These are phyloP conservation scores for Bombus waltoni DNA, from an alignment of 1,140 invertebrate species.

Conservation along the genomic window DNA sequence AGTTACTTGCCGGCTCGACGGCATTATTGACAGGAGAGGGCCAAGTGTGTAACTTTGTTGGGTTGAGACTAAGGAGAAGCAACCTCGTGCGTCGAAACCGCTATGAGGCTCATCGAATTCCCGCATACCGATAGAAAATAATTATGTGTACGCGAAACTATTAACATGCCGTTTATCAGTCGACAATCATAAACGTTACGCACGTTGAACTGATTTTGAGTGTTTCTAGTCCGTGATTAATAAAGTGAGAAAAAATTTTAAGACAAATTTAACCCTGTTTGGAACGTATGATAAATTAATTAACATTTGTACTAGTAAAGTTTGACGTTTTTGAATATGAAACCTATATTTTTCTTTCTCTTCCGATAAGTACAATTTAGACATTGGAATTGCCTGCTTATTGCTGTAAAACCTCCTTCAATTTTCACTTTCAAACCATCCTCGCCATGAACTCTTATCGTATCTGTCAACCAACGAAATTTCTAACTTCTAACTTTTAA, in stretches of 20 bases:
- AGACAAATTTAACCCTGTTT: too few species aligned
- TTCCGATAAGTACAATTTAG: not conserved
- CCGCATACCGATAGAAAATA: not conserved
- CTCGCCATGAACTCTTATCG: too few species aligned
- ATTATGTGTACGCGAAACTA: not conserved
- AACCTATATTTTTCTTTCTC: not conserved
- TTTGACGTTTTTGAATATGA: not conserved
- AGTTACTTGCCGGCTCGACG: slow-evolving; percentile 61
- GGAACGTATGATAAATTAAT: too few species aligned
- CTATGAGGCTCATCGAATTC: not conserved
- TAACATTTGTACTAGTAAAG: too few species aligned
- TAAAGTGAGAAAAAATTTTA: too few species aligned
- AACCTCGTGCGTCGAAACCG: slow-evolving; percentile 1
- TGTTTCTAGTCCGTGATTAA: too few species aligned
- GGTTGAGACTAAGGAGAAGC: slow-evolving; percentile 52
- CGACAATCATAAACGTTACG: not conserved
- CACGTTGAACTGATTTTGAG: not conserved
- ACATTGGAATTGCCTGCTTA: not conserved
- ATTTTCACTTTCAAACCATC: too few species aligned
- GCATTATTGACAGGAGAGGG: slow-evolving; percentile 65
- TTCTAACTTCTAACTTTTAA: too few species aligned
- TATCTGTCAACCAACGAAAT: too few species aligned
- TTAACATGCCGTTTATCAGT: not conserved
- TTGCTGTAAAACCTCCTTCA: too few species aligned
- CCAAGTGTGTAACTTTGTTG: slow-evolving; percentile 69